A percentile compares a stretch with the other conserved stretches of the same genome.
These are phyloP conservation scores for Scolopax bukidnonensis DNA, from an alignment of 2,797 vertebrate genomes.

Conservation along the genomic window DNA sequence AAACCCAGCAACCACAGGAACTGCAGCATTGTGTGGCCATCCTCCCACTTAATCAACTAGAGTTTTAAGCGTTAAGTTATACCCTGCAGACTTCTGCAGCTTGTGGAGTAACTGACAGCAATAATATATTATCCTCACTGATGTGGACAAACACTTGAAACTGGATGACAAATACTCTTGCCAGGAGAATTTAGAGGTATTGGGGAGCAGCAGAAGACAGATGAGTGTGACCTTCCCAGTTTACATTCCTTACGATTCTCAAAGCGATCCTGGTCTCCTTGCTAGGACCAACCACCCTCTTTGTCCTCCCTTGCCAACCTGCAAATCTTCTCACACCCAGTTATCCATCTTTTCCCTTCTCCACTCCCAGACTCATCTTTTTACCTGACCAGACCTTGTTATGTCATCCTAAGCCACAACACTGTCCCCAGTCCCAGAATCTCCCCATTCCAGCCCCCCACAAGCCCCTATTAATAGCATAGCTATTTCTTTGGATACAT, in stretches of 20 bases:
- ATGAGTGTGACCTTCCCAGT: constrained; percentile 33
- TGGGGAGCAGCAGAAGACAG: background rate
- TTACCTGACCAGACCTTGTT: background rate
- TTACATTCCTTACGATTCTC: background rate
- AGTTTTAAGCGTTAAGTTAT: background rate
- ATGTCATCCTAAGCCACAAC: background rate
- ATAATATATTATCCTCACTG: constrained; percentile 31
- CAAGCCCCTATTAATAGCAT: fast-evolving
- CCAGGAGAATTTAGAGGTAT: constrained; percentile 20
- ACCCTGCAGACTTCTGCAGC: background rate
- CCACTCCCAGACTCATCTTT: background rate
- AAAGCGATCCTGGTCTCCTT: background rate
- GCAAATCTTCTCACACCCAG: background rate
- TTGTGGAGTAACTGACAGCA: constrained; percentile 45
- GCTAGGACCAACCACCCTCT: background rate
- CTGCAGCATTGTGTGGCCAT: background rate
- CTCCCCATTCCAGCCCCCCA: background rate
- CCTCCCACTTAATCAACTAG: background rate
- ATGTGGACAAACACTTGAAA: constrained; percentile 55
- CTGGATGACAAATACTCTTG: constrained; percentile 35
- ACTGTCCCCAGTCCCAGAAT: background rate
- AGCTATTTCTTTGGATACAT: background rate
- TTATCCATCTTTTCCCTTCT: background rate
- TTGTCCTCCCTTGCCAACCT: background rate
- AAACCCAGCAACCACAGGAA: background rate